Base-by-base conservation (phyloP, 1,140 invertebrate genomes). In the Mamestra configurata region DNA sequence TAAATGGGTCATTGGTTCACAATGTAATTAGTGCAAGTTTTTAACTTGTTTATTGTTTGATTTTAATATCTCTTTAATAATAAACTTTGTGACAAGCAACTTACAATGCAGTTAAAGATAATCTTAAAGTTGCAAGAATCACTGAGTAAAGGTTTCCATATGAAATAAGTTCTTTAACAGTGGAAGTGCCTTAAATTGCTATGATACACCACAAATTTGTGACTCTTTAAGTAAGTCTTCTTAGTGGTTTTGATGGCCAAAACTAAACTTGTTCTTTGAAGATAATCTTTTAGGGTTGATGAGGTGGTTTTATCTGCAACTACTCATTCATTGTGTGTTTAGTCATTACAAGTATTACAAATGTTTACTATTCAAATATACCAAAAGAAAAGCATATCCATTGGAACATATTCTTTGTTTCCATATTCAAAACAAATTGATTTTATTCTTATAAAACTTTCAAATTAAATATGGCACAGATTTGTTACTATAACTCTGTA, bases 1-100 rank as follows among this genome's bases (percentile, higher is more conserved):
- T 27, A 66, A 66, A 66, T 66, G 20, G 61, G 61, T 66, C 61
- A 66, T 22, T 0, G 4, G 61, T 22, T 20, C 7, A 66, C 31
- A 20, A 37, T 11, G 35, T 64, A 64, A 40, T 66, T 40, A 18
- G 18, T 66, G 35, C 40, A 40, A 13, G 35, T 40, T 43, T 66
- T 66, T 20, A 20, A 37, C 7, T 22, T 22, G 35, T 11, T 40
- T 66, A n/a, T 4, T n/a, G 40, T 43, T 49, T n/a, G 4, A n/a
- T 49, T 49, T n/a, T 0, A 15, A 15, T 4, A 49, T 49, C 43
- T 40, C 61, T 40, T 35, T 7, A 66, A 13, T n/a, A 66, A 20
- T 64, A 64, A 40, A 35, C 10, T 49, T n/a, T n/a, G 4, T 49
- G 15, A n/a, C 6, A 37, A 40, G 40, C 18, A 40, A 59, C 15